Conservation (phyloP, 2,888 invertebrate genomes). For the Drosophila bunnanda region DNA sequence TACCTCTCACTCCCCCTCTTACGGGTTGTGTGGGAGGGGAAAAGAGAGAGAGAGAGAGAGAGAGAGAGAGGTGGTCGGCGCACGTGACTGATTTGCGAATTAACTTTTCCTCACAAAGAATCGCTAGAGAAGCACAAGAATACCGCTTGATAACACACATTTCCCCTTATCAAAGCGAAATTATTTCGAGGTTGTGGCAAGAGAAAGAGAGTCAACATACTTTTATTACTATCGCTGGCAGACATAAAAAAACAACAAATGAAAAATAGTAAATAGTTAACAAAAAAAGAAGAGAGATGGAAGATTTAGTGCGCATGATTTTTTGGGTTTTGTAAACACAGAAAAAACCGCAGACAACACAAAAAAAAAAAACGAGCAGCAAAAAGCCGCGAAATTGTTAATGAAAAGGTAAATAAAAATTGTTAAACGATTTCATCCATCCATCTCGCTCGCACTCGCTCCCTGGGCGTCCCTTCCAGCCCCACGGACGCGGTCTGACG, state of each 20-base stretch:
- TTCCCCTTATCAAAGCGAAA: conserved; percentile 59
- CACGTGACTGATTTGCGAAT: conserved; percentile 73
- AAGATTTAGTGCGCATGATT: conserved; percentile 49
- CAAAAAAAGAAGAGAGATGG: conserved; percentile 4
- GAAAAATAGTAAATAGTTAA: conserved; percentile 7
- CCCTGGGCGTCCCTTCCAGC: not conserved
- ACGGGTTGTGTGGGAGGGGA: not conserved
- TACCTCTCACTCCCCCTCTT: not conserved
- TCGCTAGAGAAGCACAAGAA: conserved; percentile 14
- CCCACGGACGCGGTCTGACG: conserved; percentile 25
- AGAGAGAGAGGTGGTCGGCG: no score
- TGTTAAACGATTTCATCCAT: conserved; percentile 52
- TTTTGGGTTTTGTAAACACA: conserved; percentile 49
- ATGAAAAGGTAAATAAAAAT: conserved; percentile 72
- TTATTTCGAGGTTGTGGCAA: conserved; percentile 31
- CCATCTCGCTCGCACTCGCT: conserved; percentile 15
- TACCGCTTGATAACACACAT: conserved; percentile 53
- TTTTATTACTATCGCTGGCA: conserved; percentile 41
- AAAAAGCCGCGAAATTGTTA: conserved; percentile 69
- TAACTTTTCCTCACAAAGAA: conserved; percentile 7
- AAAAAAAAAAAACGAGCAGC: conserved; percentile 24
- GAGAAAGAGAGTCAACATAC: conserved; percentile 32
- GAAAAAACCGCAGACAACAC: conserved; percentile 39
- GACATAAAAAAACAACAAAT: conserved; percentile 12
- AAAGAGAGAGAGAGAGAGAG: no score